Evolutionary conservation across 2,113 vertebrate genomes (phyloP).

Genomic region (Ceratotherium simum): DNA sequence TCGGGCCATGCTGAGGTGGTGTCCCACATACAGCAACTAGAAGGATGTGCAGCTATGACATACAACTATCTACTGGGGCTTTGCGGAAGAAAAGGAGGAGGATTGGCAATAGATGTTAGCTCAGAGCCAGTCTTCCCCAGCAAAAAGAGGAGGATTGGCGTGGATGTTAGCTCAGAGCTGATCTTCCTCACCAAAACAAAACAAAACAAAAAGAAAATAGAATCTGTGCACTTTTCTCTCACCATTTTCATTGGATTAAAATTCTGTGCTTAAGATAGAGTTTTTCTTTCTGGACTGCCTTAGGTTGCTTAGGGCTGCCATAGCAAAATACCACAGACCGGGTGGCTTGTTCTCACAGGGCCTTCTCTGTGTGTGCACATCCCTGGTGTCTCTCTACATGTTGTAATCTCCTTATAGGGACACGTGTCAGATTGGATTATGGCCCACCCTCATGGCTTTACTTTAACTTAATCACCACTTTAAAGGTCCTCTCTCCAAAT

Average conservation of each 20-base stretch:
- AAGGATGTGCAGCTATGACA: too few species aligned
- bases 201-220: background rate
- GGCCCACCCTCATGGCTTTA: background rate
- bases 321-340: rapidly evolving
- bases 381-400: background rate
- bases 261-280: background rate
- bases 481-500: background rate
- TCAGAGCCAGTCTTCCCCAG: too few species aligned
- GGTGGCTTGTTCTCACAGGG: background rate
- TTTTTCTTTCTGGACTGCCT: background rate
- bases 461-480: background rate
- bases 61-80: too few species aligned
- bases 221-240: background rate
- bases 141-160: too few species aligned
- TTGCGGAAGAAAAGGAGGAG: too few species aligned
- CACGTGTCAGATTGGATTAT: background rate
- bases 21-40: too few species aligned
- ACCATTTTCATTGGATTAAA: background rate
- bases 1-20: too few species aligned
- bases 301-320: background rate
- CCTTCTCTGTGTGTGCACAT: too few species aligned
- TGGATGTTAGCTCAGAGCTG: too few species aligned
- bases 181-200: too few species aligned
- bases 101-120: too few species aligned
- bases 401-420: background rate